Base-by-base conservation (phyloP, 92 coral and sea anemone genomes). In the Pocillopora meandrina region DNA sequence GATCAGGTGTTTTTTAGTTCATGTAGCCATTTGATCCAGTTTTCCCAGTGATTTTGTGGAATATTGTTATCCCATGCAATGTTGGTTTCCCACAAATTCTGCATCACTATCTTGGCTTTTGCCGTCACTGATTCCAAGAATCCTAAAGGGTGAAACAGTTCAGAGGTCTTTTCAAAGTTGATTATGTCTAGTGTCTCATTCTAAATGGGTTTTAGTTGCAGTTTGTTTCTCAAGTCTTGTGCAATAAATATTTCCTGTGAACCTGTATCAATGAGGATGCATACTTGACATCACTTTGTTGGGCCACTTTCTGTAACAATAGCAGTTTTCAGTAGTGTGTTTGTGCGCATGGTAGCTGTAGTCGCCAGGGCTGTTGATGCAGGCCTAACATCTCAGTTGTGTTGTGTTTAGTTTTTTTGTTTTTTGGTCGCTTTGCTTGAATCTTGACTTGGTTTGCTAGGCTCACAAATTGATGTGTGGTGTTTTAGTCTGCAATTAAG, bases 91-190 rank as follows among this genome's bases (percentile, higher is more conserved):
- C 89, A 87, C 62, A 84, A 67, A 21, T 75, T 82, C 49, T 74
- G 82, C 74, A 74, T 75, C 87, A 75, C 74, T 74, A 74, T 84
- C 64, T 84, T 84, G 2, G 79, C 86, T 58, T 72, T 72, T 31
- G 73, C 71, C 34, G 80, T 61, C 18, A 82, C 66, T 42, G 86
- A 75, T 52, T 75, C 87, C 34, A 74, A 56, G 42, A 75, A 65
- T 55, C 76, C 82, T 68, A 75, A 56, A 0, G 82, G 87, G 67
- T 84, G 76, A 61, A 60, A 75, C 0, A 83, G 18, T 42, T 72
- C 61, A n/a, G n/a, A n/a, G 2, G 62, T 81, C 16, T 78, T 23
- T 58, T 91, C 94, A 58, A 88, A 91, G 19, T 91, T 91, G 76
- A 42, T 87, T 62, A 91, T 73, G 58, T 85, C 86, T 0, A 91